phyloP scores from a whole-genome alignment of 1,140 invertebrate genomes.

The Dendroctonus valens region DNA sequence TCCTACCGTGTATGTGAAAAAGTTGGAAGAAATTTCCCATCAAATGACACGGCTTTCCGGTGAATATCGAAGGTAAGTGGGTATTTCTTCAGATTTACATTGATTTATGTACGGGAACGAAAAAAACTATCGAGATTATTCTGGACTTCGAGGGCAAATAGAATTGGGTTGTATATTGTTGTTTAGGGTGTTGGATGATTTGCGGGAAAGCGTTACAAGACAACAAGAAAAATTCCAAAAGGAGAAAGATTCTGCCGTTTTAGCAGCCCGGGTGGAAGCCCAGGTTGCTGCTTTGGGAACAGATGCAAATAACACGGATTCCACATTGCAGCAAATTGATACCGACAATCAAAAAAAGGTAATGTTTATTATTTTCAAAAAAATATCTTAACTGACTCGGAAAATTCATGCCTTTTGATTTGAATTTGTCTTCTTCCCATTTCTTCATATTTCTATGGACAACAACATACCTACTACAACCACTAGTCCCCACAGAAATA shows the following conservation, averaged over 20 bases:
- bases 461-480: no score
- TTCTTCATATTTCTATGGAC: no score
- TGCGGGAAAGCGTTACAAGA: constrained; percentile 59
- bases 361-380: constrained; percentile 19
- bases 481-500: no score
- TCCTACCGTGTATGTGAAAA: constrained; percentile 41
- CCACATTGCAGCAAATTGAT: constrained; percentile 57
- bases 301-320: constrained; percentile 44
- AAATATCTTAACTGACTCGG: no score
- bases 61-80: constrained; percentile 58
- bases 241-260: constrained; percentile 65
- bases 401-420: no score
- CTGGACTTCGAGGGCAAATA: not conserved
- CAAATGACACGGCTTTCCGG: constrained; percentile 63
- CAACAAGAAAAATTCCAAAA: constrained; percentile 65
- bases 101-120: no score
- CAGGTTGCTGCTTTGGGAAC: constrained; percentile 54
- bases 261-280: constrained; percentile 64
- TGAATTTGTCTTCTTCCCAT: not conserved
- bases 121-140: not conserved
- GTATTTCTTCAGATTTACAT: no score
- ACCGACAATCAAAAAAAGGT: constrained; percentile 59
- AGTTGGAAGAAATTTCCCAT: constrained; percentile 59
- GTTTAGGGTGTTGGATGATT: constrained; percentile 61
- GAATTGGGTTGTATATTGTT: not conserved